Conservation (phyloP, 2,797 vertebrate genomes). For the Notamacropus eugenii region DNA sequence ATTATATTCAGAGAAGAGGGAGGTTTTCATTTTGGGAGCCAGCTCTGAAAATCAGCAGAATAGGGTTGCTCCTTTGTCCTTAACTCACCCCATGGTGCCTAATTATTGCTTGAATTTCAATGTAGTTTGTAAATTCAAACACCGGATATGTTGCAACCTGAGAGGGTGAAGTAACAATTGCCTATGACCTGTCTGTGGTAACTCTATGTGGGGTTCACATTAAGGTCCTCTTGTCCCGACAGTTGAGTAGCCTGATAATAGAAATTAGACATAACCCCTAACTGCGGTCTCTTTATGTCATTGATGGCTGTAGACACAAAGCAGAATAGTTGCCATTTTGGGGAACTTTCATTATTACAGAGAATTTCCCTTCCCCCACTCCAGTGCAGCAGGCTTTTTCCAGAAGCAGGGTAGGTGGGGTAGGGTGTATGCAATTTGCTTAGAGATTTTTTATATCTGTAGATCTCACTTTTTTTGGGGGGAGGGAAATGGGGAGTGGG, state of each 20-base stretch:
- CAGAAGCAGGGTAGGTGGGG: not conserved
- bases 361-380: not conserved
- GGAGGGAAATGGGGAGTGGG: too few relatives aligned
- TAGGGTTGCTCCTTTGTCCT: conserved; percentile 38
- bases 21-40: conserved; percentile 47
- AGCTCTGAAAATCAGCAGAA: conserved; percentile 61
- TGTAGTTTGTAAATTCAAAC: conserved; percentile 17
- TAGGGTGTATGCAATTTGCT: not conserved
- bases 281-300: conserved; percentile 3
- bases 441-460: not conserved
- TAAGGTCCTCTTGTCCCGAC: conserved; percentile 25
- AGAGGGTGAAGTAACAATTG: conserved; percentile 16
- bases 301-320: not conserved
- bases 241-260: not conserved
- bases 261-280: conserved; percentile 35
- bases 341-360: not conserved
- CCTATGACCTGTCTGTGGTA: not conserved
- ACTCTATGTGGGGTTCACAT: not conserved
- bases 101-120: conserved; percentile 47
- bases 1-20: conserved; percentile 57
- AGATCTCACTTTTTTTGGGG: too few relatives aligned
- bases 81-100: not conserved
- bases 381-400: not conserved
- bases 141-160: conserved; percentile 2
- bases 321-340: not conserved